Conservation (phyloP, 2,888 invertebrate genomes). For the Neocrepidodera transversa region DNA sequence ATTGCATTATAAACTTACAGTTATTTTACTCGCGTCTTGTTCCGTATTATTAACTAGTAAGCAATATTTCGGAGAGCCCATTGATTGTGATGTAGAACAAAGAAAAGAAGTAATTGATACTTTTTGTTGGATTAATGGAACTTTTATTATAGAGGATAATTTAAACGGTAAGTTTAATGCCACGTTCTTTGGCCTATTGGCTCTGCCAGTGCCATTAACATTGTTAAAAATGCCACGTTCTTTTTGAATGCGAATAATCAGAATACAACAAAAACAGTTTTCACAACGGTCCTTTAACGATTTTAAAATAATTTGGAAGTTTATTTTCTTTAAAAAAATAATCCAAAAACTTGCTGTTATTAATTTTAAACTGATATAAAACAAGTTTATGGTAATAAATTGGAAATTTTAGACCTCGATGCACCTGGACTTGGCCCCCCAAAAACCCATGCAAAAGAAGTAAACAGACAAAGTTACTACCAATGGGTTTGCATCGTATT, state of each 20-base stretch:
- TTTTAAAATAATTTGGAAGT: too few species aligned
- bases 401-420: constrained; percentile 26
- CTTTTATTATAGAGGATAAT: constrained; percentile 67
- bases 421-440: constrained; percentile 34
- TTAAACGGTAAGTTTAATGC: constrained; percentile 58
- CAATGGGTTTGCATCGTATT: constrained; percentile 78
- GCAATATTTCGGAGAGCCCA: constrained; percentile 87
- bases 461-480: constrained; percentile 66
- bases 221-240: too few species aligned
- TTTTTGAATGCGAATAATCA: too few species aligned
- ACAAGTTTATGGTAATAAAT: too few species aligned
- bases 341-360: too few species aligned
- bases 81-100: constrained; percentile 72
- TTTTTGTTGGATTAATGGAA: constrained; percentile 82
- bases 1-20: constrained; percentile 77
- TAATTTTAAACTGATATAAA: too few species aligned
- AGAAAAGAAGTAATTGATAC: constrained; percentile 73
- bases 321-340: too few species aligned
- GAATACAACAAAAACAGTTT: too few species aligned
- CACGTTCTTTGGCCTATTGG: too few species aligned
- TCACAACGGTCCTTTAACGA: too few species aligned
- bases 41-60: constrained; percentile 79
- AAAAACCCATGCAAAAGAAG: background rate
- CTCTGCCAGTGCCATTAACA: too few species aligned
- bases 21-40: constrained; percentile 74